Conservation (phyloP, 2,888 invertebrate genomes). For the Xestia sexstrigata region DNA sequence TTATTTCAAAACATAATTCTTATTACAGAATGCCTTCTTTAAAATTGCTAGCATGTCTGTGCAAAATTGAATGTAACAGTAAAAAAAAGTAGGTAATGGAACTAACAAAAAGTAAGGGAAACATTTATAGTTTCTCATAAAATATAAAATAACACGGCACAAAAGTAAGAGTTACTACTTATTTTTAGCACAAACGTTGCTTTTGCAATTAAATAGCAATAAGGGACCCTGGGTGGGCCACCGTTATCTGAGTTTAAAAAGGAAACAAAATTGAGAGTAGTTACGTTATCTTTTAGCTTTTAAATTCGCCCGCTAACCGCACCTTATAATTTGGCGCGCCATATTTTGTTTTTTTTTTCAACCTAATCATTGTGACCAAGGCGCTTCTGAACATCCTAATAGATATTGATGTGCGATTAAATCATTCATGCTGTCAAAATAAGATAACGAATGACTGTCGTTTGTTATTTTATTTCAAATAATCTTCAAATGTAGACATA, state of each 20-base stretch:
- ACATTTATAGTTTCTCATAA: constrained; percentile 35
- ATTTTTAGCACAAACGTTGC: constrained; percentile 34
- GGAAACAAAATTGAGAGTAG: constrained; percentile 17
- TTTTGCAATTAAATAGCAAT: constrained; percentile 60
- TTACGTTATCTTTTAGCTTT: constrained; percentile 28
- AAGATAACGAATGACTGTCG: constrained; percentile 25
- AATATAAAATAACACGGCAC: constrained; percentile 45
- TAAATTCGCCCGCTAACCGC: constrained; percentile 23
- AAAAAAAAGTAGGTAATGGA: constrained; percentile 15
- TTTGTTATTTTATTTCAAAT: constrained; percentile 17
- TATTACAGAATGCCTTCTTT: neutral
- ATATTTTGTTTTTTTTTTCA: constrained; percentile 17
- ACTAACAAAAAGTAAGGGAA: constrained; percentile 21
- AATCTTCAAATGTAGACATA: neutral
- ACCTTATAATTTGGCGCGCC: constrained; percentile 22
- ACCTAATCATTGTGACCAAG: constrained; percentile 16
- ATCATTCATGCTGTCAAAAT: constrained; percentile 43
- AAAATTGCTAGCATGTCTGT: neutral
- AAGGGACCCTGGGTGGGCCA: constrained; percentile 52
- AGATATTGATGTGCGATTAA: constrained; percentile 39
- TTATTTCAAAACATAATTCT: neutral
- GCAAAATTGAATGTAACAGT: constrained; percentile 27
- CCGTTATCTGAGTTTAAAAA: constrained; percentile 44
- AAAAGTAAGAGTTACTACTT: constrained; percentile 34
- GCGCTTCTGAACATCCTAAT: constrained; percentile 31